These are phyloP conservation scores for Nycteola revayana DNA, from an alignment of 2,888 invertebrate genomes.

Conservation along the genomic window DNA sequence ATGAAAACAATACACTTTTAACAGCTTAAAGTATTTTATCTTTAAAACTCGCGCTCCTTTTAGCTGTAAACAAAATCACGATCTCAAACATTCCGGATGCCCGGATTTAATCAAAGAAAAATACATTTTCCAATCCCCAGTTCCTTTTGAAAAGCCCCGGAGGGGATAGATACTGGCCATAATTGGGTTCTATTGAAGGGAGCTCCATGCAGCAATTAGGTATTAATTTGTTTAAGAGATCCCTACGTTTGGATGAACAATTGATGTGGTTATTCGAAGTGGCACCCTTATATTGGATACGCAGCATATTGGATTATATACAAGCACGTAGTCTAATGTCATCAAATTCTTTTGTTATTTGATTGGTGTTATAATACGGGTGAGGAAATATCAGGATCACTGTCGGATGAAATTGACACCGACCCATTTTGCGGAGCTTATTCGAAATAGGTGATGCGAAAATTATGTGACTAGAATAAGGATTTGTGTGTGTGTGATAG, in stretches of 20 bases:
- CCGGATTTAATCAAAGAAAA: constrained; percentile 42
- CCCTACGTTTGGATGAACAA: constrained; percentile 39
- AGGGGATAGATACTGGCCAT: constrained; percentile 24
- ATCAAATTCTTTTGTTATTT: constrained; percentile 12
- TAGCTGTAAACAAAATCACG: too few species aligned
- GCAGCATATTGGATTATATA: constrained; percentile 21
- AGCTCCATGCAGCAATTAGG: constrained; percentile 43
- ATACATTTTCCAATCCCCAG: constrained; percentile 24
- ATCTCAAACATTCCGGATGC: background rate
- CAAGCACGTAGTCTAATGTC: constrained; percentile 16
- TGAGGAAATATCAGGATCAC: constrained; percentile 4
- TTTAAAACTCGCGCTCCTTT: too few species aligned
- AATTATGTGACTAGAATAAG: too few species aligned
- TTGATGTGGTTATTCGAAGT: constrained; percentile 42
- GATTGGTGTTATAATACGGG: constrained; percentile 10
- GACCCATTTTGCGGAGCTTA: too few species aligned
- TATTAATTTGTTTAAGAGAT: constrained; percentile 51
- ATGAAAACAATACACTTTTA: too few species aligned
- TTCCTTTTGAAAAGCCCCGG: constrained; percentile 20
- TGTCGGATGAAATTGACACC: background rate
- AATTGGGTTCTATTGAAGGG: constrained; percentile 40
- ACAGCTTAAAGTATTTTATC: too few species aligned
- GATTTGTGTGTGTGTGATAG: too few species aligned
- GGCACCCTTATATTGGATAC: constrained; percentile 23
- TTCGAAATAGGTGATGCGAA: too few species aligned